A percentile compares a stretch with the other conserved stretches of the same genome.
Evolutionary conservation across 1,140 invertebrate genomes (phyloP).

Genomic region (Paramacrobiotus metropolitanus): DNA sequence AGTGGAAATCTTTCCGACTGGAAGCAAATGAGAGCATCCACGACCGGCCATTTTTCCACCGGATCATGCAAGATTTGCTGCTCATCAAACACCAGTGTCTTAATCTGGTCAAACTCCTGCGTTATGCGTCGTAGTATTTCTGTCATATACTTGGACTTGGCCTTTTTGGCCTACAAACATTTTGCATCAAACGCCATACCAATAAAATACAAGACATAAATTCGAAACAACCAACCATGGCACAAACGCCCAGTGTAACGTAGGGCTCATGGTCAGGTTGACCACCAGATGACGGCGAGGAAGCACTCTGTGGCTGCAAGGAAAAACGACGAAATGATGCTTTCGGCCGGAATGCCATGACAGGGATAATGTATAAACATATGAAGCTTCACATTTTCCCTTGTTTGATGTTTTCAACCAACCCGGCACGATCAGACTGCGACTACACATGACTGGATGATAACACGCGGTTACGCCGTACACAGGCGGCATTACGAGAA

Average conservation of each 20-base stretch:
- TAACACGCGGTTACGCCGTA: too few species aligned
- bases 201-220: too few species aligned
- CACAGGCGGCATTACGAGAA: too few species aligned
- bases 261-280: not conserved
- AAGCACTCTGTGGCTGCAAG: too few species aligned
- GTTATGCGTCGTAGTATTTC: slow-evolving; percentile 70
- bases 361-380: not conserved
- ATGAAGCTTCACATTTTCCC: not conserved
- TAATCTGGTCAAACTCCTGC: slow-evolving; percentile 86
- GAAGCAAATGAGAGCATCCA: slow-evolving; percentile 93
- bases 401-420: not conserved
- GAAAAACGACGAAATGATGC: not conserved
- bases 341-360: not conserved
- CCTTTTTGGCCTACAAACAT: slow-evolving; percentile 96
- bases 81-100: slow-evolving; percentile 74
- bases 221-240: too few species aligned
- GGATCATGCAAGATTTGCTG: slow-evolving; percentile 76
- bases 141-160: slow-evolving; percentile 92
- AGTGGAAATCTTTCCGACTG: slow-evolving; percentile 90
- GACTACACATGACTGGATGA: too few species aligned
- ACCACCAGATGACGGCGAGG: not conserved
- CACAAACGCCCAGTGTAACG: not conserved
- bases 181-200: too few species aligned
- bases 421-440: not conserved
- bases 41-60: slow-evolving; percentile 91